These are phyloP conservation scores for Stictocephala bisonia DNA, from an alignment of 2,888 invertebrate genomes.

Conservation along the genomic window DNA sequence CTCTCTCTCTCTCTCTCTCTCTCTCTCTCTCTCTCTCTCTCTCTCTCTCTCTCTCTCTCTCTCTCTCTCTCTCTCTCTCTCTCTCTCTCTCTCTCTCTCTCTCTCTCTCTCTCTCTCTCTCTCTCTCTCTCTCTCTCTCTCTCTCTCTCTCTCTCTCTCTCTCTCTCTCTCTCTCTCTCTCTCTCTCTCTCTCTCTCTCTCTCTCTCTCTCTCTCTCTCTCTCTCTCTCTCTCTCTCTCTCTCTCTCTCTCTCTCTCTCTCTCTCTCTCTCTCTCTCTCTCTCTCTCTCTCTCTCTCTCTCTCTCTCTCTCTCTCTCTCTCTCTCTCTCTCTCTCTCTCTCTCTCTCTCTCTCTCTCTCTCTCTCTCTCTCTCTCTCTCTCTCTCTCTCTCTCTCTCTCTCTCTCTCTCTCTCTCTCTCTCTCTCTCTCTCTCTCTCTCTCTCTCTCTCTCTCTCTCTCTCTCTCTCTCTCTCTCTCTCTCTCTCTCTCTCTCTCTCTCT, in stretches of 20 bases:
- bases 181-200: constrained; percentile 1
- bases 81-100: constrained; percentile 12
- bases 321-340: constrained; percentile 23
- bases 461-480: neutral
- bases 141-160: neutral
- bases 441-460: neutral
- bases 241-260: constrained; percentile 21
- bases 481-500: constrained; percentile 7
- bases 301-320: constrained; percentile 28
- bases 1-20: neutral
- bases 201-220: neutral
- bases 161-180: neutral
- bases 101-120: neutral
- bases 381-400: neutral
- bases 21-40: constrained; percentile 2
- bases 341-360: neutral
- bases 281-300: constrained; percentile 34
- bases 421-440: constrained; percentile 7
- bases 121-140: constrained; percentile 1
- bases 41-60: neutral
- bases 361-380: constrained; percentile 1
- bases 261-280: neutral
- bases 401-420: neutral
- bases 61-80: neutral
- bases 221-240: constrained; percentile 14